Conservation (phyloP, 2,888 invertebrate genomes). For the Andrena flavipes region DNA sequence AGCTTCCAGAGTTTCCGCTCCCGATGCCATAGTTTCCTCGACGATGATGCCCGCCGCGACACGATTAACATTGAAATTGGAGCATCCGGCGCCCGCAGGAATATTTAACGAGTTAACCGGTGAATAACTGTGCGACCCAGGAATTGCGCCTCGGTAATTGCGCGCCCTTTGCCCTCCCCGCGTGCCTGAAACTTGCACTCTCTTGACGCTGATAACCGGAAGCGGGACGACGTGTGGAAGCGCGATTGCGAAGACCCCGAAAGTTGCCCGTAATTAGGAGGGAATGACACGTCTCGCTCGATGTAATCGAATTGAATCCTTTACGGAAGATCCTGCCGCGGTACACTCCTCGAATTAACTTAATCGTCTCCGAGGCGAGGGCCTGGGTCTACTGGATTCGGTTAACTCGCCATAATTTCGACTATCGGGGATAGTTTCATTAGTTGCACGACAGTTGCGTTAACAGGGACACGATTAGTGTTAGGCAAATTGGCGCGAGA, state of each 20-base stretch:
- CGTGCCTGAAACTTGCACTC: slow-evolving; percentile 13
- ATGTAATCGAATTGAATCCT: slow-evolving; percentile 36
- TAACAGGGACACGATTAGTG: not conserved
- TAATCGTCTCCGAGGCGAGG: not conserved
- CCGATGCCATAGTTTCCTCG: slow-evolving; percentile 24
- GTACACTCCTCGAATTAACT: slow-evolving; percentile 19
- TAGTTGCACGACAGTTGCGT: not conserved
- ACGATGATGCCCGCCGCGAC: slow-evolving; percentile 29
- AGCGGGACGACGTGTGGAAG: slow-evolving; percentile 32
- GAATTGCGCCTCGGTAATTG: slow-evolving; percentile 51
- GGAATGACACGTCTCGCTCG: slow-evolving; percentile 46
- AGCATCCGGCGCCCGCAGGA: slow-evolving; percentile 31
- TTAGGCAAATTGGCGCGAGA: not conserved
- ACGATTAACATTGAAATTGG: slow-evolving; percentile 42
- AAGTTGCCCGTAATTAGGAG: slow-evolving; percentile 46
- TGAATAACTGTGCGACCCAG: slow-evolving; percentile 45
- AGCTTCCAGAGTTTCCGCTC: slow-evolving; percentile 14
- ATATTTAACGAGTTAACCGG: slow-evolving; percentile 46
- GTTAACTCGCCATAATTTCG: slow-evolving; percentile 12
- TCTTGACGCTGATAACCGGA: slow-evolving; percentile 35
- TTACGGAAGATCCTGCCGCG: slow-evolving; percentile 1
- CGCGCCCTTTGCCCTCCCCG: slow-evolving; percentile 22
- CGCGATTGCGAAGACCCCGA: slow-evolving; percentile 28
- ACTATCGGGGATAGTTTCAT: not conserved
- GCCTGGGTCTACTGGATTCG: not conserved